Conservation (phyloP, 2,797 vertebrate species). For the Muraenolepis orangiensis region DNA sequence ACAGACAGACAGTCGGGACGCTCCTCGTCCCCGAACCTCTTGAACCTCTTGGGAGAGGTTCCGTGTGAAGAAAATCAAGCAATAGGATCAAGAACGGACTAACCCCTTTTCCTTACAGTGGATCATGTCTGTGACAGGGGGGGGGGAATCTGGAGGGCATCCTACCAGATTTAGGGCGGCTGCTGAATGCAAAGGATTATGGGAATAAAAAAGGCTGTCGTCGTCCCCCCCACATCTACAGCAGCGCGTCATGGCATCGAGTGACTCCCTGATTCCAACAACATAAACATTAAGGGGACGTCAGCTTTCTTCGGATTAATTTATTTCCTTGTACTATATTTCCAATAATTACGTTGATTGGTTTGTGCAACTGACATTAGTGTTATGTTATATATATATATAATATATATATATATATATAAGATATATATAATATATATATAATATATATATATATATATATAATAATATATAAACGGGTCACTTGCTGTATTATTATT, state of each 20-base stretch:
- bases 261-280: constrained; percentile 25
- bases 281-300: constrained; percentile 39
- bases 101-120: neutral
- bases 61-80: neutral
- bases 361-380: constrained; percentile 69
- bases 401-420: constrained; percentile 30
- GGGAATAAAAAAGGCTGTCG: neutral
- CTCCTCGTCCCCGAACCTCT: neutral
- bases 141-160: neutral
- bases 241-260: constrained; percentile 6
- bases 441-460: constrained; percentile 17
- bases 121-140: neutral
- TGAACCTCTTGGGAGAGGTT: neutral
- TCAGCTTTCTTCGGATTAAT: constrained; percentile 53
- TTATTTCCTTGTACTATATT: constrained; percentile 79
- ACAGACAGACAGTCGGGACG: neutral
- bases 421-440: constrained; percentile 29
- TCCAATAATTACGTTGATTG: constrained; percentile 73
- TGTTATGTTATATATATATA: constrained; percentile 41
- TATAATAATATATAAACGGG: constrained; percentile 65
- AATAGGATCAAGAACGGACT: neutral
- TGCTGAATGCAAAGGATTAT: neutral
- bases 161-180: neutral
- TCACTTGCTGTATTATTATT: constrained; percentile 68
- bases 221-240: too few relatives aligned